Percentiles rank a stretch among this genome's conserved stretches.
phyloP scores from a whole-genome alignment of 37 sponge, comb jelly and placozoan genomes.

The Crambe crambe region DNA sequence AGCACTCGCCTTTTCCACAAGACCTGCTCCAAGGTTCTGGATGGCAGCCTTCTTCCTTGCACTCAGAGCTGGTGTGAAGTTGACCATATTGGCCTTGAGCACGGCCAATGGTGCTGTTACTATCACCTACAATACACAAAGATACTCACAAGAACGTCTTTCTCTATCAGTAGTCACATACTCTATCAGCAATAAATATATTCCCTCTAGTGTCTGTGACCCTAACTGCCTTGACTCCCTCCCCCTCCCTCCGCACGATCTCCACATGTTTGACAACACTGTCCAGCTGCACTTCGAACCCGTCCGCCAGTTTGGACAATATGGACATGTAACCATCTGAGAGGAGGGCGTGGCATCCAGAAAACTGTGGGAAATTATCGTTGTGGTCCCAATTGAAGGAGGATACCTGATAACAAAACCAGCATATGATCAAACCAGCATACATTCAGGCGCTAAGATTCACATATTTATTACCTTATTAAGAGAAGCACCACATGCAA shows the following conservation, averaged over 20 bases:
- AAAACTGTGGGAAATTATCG: constrained; percentile 83
- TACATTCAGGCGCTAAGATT: neutral
- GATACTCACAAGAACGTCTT: neutral
- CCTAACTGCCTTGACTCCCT: constrained; percentile 14
- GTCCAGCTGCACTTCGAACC: constrained; percentile 54
- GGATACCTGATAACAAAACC: constrained; percentile 55
- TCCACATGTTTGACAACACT: constrained; percentile 48
- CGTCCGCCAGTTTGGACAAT: constrained; percentile 41
- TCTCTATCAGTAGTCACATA: neutral
- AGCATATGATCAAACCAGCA: neutral
- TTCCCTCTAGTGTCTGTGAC: constrained; percentile 10
- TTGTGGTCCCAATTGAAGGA: constrained; percentile 93
- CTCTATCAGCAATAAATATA: constrained; percentile 11
- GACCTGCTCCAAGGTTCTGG: constrained; percentile 75
- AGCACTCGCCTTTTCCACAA: constrained; percentile 79
- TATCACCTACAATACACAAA: constrained; percentile 64
- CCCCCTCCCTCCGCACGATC: constrained; percentile 2
- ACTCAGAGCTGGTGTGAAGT: constrained; percentile 69
- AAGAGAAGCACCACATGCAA: constrained; percentile 86
- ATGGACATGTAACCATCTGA: constrained; percentile 62
- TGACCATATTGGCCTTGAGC: constrained; percentile 51
- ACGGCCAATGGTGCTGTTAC: constrained; percentile 85
- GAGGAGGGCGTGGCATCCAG: constrained; percentile 79
- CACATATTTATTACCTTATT: constrained; percentile 45
- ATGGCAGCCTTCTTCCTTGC: constrained; percentile 76